These are phyloP conservation scores for Thecophora atra DNA, from an alignment of 2,888 invertebrate species.

Conservation along the genomic window DNA sequence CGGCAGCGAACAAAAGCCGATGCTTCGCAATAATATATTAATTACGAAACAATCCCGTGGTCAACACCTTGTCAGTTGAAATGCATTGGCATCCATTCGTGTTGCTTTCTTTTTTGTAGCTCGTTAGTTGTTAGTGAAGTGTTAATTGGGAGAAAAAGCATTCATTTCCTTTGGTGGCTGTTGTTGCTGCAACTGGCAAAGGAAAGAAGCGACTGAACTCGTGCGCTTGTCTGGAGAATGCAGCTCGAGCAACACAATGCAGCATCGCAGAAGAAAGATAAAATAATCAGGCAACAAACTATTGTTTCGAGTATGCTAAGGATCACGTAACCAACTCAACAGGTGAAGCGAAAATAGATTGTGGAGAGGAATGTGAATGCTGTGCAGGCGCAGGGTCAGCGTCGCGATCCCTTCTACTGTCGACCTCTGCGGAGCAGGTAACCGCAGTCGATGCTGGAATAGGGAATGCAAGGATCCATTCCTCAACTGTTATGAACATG, in stretches of 20 bases:
- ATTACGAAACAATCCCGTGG: conserved; percentile 52
- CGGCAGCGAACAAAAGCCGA: background rate
- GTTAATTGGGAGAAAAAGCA: conserved; percentile 40
- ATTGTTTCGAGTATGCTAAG: background rate
- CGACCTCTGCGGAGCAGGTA: conserved; percentile 3
- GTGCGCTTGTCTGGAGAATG: conserved; percentile 2
- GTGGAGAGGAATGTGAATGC: conserved; percentile 5
- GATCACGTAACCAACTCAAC: conserved; percentile 34
- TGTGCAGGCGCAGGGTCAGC: background rate
- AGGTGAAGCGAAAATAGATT: conserved; percentile 22
- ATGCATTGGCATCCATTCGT: conserved; percentile 14
- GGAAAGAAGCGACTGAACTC: background rate
- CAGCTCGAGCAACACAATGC: conserved; percentile 20
- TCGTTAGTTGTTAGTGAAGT: conserved; percentile 37
- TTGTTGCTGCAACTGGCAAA: background rate
- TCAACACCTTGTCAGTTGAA: conserved; percentile 39
- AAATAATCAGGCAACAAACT: background rate
- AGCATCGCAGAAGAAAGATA: conserved; percentile 12
- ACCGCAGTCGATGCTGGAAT: background rate
- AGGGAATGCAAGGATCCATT: background rate
- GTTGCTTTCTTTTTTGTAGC: background rate
- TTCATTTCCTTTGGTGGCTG: background rate
- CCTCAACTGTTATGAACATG: background rate
- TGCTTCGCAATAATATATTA: conserved; percentile 53
- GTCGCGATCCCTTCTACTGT: background rate